Evolutionary conservation across 2,797 vertebrate species (phyloP).

Genomic region (Onychomys leucogaster): DNA sequence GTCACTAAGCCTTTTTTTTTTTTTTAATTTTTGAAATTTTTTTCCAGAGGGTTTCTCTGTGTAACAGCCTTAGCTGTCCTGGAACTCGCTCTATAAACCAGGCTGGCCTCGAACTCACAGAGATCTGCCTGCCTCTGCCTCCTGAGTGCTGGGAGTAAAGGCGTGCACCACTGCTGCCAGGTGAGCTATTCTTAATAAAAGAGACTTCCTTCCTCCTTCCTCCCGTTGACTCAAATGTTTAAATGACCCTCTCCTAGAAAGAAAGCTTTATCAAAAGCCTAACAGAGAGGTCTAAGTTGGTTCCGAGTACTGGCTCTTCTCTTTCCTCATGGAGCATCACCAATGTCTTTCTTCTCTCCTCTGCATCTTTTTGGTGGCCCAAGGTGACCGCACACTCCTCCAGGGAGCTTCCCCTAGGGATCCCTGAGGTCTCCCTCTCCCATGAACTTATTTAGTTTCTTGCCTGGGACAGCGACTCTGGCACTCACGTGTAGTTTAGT

Average conservation of each 20-base stretch:
- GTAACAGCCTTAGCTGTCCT: neutral
- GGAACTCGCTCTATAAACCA: neutral
- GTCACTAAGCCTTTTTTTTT: neutral
- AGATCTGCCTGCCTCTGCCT: neutral
- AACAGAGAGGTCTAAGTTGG: slow-evolving; percentile 5
- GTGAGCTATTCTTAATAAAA: slow-evolving; percentile 47
- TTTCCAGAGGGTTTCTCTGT: neutral
- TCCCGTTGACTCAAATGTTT: slow-evolving; percentile 7
- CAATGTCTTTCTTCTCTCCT: neutral
- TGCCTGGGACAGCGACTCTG: slow-evolving; percentile 13
- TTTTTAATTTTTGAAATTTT: neutral
- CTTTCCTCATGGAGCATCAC: neutral
- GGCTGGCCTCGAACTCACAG: neutral
- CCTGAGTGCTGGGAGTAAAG: neutral
- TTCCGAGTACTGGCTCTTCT: neutral
- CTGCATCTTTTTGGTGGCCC: neutral
- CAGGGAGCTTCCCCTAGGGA: neutral
- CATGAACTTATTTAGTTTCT: neutral
- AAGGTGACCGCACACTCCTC: neutral
- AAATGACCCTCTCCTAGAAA: slow-evolving; percentile 33
- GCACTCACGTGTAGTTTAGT: slow-evolving; percentile 69
- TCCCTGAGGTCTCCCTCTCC: neutral
- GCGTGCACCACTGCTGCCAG: neutral
- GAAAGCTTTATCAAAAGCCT: slow-evolving; percentile 18
- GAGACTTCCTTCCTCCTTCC: neutral